Percentiles rank a stretch among this genome's conserved stretches.
Evolutionary conservation across 53 echinoderm and acorn worm species (phyloP).

Genomic region (Henricia sp.): DNA sequence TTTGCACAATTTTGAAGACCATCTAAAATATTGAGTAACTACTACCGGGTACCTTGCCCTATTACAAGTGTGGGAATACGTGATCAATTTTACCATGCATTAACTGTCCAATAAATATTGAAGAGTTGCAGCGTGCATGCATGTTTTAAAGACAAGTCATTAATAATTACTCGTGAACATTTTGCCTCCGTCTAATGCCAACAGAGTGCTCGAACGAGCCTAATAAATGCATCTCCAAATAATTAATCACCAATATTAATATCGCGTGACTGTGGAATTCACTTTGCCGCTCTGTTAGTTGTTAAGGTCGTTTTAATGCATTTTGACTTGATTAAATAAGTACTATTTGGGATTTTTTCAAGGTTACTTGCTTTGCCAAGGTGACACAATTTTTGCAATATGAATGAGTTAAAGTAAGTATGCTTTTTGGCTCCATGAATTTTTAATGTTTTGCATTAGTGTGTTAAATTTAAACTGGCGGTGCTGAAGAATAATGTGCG

Average conservation of each 20-base stretch:
- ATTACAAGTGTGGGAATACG: no score
- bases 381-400: background rate
- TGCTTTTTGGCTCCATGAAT: background rate
- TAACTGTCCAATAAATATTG: slow-evolving; percentile 15
- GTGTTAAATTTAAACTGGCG: background rate
- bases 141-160: slow-evolving; percentile 23
- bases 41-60: no score
- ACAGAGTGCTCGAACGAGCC: background rate
- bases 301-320: slow-evolving; percentile 24
- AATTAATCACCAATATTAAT: slow-evolving; percentile 54
- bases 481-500: no score
- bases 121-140: slow-evolving; percentile 2
- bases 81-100: slow-evolving; percentile 8
- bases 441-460: slow-evolving; percentile 3
- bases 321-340: background rate
- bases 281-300: slow-evolving; percentile 38
- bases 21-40: no score
- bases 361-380: background rate
- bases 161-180: background rate
- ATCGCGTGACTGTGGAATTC: slow-evolving; percentile 43
- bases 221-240: slow-evolving; percentile 25
- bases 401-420: background rate
- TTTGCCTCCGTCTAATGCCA: background rate
- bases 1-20: no score
- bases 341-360: slow-evolving; percentile 5